Evolutionary conservation across 2,113 vertebrate genomes (phyloP), one percentile per base, ranked within the genome.

Genomic region (Seriola quinqueradiata): DNA sequence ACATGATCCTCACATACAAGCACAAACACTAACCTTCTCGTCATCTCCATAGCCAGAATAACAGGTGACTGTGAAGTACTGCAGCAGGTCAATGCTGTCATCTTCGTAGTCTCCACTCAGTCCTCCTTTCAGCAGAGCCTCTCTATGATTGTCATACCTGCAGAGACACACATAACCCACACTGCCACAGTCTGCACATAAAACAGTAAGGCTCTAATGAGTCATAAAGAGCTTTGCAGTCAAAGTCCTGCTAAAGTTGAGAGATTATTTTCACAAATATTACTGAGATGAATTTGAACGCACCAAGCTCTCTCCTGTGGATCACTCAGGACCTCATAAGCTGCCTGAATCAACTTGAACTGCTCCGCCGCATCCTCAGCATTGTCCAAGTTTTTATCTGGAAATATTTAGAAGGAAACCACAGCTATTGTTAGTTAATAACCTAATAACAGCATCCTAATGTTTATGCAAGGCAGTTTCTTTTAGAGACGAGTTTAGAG

Each of bases 61-160:
- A 89, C 98, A 98, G 75, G 96, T 97, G 32, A 97, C 97, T 0
- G 98, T 99, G 94, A 99, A 99, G 76, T 95, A 99, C 84, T 28
- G 96, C 54, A 99, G 92, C 65, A 99, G 91, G 88, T 99, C 98
- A 70, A 98, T 89, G 48, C 97, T 98, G 89, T 99, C 96, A 11
- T 99, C 97, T 65, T 96, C 96, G 85, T 96, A 99, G 8, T 98
- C 97, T 38, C 96, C 97, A 61, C 95, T 96, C 60, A 96, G 82
- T 3, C 97, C 97, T 19, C 98, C 97, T 93, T 96, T 99, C 77
- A 99, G 93, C 71, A 99, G 91, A 38, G 97, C 97, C 1, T 99
- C 98, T 67, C 97, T 95, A 88, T 99, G 98, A 90, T 96, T 97
- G 92, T 99, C 98, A 64, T 99, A 99, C 98, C 98, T 99, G 80